Base-by-base conservation (phyloP, 2,113 vertebrate genomes). In the Petrocephalus zakoni region DNA sequence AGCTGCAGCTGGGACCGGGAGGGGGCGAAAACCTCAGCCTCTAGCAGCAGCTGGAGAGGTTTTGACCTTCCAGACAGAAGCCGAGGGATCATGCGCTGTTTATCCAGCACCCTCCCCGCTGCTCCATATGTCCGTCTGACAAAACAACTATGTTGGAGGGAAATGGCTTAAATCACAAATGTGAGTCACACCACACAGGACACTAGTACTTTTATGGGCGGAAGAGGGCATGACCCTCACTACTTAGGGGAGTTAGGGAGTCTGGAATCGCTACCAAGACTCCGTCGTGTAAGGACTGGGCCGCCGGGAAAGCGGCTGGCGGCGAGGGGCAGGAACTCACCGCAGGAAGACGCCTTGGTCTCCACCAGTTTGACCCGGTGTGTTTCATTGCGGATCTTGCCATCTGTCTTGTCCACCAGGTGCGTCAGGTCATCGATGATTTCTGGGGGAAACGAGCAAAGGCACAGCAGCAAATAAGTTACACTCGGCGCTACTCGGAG, bases 351-450 rank as follows among this genome's bases (percentile, higher is more conserved):
- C 0, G 97, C 98, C 92, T 98, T 99, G 53, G 92, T 97, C 88
- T 99, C 98, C 92, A 99, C 95, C 90, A 97, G 81, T 91, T 94
- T 97, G 90, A 99, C 97, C 1, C 96, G 95, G 37, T 95, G 94
- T 0, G 97, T 97, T 92, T 98, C 97, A 0, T 90, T 96, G 83
- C 95, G 97, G 78, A 99, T 96, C 52, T 96, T 96, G 55, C 91
- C 91, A 0, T 99, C 97, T 0, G 98, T 98, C 89, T 95, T 98
- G 91, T 99, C 98, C 89, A 99, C 97, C n/a, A 99, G 96, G 92
- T 95, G 97, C 0, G 97, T 89, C 0, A 99, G 94, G 95, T 99
- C 98, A 0, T 99, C 98, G 0, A 99, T 98, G 92, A 99, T 99
- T 94, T 99, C 98, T 99, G 85, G 61, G 13, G 90, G 10, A 89